These are phyloP conservation scores for Philotrypesis tridentata DNA, from an alignment of 1,140 invertebrate species.

Conservation along the genomic window DNA sequence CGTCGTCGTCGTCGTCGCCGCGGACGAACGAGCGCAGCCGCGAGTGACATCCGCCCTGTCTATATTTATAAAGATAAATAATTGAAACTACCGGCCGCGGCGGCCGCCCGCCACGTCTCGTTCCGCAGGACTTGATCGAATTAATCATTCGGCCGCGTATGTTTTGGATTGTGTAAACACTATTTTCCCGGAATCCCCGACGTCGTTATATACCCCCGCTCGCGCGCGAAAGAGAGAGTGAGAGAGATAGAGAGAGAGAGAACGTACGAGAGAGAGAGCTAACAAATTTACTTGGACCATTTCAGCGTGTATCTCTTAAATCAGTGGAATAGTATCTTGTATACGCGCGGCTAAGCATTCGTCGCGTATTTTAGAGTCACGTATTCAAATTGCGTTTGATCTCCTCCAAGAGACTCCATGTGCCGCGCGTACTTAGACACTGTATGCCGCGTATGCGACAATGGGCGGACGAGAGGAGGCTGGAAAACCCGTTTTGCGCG, in stretches of 20 bases:
- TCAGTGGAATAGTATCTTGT: background rate
- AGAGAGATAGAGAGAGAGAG: no score
- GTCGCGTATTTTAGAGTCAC: background rate
- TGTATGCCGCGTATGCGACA: no score
- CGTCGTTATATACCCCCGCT: no score
- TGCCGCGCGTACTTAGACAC: no score
- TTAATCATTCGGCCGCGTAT: background rate
- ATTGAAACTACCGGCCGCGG: background rate
- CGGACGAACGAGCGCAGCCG: background rate
- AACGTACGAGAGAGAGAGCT: no score
- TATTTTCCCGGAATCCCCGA: background rate
- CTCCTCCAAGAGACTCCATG: background rate
- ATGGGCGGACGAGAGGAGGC: background rate
- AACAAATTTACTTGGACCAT: background rate
- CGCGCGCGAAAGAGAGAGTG: no score
- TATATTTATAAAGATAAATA: slow-evolving; percentile 1
- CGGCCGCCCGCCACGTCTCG: no score
- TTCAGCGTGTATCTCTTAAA: background rate
- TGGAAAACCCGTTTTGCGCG: background rate
- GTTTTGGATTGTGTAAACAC: background rate
- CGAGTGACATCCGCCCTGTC: background rate
- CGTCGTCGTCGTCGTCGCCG: background rate
- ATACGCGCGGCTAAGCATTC: no score
- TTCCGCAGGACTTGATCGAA: background rate
- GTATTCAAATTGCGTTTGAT: slow-evolving; percentile 11